These are phyloP conservation scores for Brienomyrus longianalis DNA, from an alignment of 2,113 vertebrate species.

Conservation along the genomic window DNA sequence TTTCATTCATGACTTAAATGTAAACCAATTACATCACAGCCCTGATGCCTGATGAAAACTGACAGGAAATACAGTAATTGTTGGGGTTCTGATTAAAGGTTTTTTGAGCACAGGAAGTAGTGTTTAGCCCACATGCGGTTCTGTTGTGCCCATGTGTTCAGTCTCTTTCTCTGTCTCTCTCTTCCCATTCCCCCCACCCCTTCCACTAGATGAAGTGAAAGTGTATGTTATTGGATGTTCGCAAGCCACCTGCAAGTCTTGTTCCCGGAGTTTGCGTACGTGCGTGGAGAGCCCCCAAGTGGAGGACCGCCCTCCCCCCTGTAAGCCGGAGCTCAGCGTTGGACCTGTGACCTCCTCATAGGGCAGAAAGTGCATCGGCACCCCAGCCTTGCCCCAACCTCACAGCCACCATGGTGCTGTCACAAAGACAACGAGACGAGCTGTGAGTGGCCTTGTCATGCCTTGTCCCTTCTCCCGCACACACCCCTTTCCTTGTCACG, in stretches of 20 bases:
- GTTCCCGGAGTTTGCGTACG: slow-evolving; percentile 50
- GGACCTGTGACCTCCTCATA: slow-evolving; percentile 59
- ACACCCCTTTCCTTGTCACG: not conserved
- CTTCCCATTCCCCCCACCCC: slow-evolving; percentile 13
- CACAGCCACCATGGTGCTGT: slow-evolving; percentile 89
- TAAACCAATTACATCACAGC: not conserved
- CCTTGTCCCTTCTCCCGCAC: not conserved
- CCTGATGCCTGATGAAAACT: slow-evolving; percentile 20
- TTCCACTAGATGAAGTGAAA: slow-evolving; percentile 82
- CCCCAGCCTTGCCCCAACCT: slow-evolving; percentile 55
- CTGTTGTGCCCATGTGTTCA: not conserved
- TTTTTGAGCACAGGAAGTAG: not conserved
- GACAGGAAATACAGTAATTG: not conserved
- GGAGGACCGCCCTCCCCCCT: slow-evolving; percentile 61
- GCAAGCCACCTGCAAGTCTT: slow-evolving; percentile 59
- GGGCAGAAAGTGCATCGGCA: slow-evolving; percentile 55
- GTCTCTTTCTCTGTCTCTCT: slow-evolving; percentile 11
- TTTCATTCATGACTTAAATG: not conserved
- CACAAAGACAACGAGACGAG: slow-evolving; percentile 98
- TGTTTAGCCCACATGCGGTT: not conserved
- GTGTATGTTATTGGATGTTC: slow-evolving; percentile 73
- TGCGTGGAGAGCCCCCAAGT: slow-evolving; percentile 55
- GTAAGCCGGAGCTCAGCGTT: slow-evolving; percentile 51
- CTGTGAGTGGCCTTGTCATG: slow-evolving; percentile 72
- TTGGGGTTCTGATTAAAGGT: not conserved